Conservation (phyloP, 2,113 vertebrate species). For the Columba livia region DNA sequence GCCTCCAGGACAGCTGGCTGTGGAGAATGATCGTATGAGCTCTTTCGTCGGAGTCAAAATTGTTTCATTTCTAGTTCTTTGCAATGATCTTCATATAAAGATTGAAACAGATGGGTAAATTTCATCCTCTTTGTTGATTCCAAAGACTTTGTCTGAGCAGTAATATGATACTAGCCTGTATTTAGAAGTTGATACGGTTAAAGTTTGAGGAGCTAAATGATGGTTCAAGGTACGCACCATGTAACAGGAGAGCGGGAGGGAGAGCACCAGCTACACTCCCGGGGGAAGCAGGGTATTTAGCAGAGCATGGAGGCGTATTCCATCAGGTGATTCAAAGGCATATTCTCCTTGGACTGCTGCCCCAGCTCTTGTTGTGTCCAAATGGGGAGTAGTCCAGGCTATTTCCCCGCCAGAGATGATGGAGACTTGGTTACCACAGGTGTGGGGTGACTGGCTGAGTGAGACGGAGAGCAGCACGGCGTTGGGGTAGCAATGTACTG, state of each 20-base stretch:
- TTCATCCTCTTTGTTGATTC: slow-evolving; percentile 15
- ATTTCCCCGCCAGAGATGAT: neutral
- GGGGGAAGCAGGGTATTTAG: neutral
- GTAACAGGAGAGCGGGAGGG: slow-evolving; percentile 13
- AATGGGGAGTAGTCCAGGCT: neutral
- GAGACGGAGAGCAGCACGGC: neutral
- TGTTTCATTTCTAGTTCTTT: neutral
- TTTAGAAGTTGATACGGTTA: slow-evolving; percentile 2
- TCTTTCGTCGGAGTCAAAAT: slow-evolving; percentile 7
- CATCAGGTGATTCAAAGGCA: neutral
- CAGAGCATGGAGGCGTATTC: neutral
- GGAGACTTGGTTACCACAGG: neutral
- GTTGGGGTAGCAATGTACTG: neutral
- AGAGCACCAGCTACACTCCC: neutral
- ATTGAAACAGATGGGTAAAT: slow-evolving; percentile 20
- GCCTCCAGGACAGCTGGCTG: neutral
- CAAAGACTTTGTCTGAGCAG: neutral
- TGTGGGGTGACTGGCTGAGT: neutral
- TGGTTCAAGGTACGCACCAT: neutral
- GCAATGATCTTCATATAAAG: neutral
- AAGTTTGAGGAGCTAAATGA: slow-evolving; percentile 23
- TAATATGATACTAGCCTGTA: neutral
- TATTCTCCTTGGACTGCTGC: neutral
- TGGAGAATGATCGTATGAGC: neutral
- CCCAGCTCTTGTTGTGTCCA: neutral